Base-by-base conservation (phyloP, 1,140 invertebrate species). In the Lepidotrigona ventralis region DNA sequence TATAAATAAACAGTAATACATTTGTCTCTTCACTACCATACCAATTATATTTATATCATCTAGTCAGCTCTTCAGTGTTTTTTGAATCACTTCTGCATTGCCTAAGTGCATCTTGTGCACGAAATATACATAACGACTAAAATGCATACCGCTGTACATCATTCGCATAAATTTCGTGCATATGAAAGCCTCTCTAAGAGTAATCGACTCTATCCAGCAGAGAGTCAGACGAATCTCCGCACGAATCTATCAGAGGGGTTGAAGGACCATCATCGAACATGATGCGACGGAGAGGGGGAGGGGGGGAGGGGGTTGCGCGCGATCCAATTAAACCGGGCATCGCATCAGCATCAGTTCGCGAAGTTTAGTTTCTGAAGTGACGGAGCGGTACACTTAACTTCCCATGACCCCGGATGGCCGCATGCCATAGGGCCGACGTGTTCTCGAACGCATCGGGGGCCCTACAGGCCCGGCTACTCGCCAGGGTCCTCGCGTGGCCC, bases 401-500 rank as follows among this genome's bases (percentile, higher is more conserved):
- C 79, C 85, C 86, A 87, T 90, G 90, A 91, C 86, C 90, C 87
- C 77, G 72, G 26, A 71, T 71, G 82, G 71, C 58, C 76, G 89
- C 84, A 85, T 90, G 85, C 90, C 86, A 79, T 70, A 88, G 86
- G 84, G 70, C 80, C 85, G 75, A 89, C 90, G 90, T 89, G 89
- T 90, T 88, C 90, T 82, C 81, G 85, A 84, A 79, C 86, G 80
- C 82, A 79, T 85, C 72, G 83, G 85, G 39, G 81, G 72, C 81
- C 88, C 84, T 81, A 64, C 80, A 79, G 86, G 70, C 19, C 76
- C 79, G 60, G 53, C 64, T 85, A 72, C 68, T 64, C 29, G 70
- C 33, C 68, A 39, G 76, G 64, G 73, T 71, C 66, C 64, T 58
- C 66, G 54, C 79, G 68, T 75, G 80, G 64, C 70, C 72, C 83